phyloP scores from a whole-genome alignment of 2,113 vertebrate genomes.

The Glaucidium brasilianum region DNA sequence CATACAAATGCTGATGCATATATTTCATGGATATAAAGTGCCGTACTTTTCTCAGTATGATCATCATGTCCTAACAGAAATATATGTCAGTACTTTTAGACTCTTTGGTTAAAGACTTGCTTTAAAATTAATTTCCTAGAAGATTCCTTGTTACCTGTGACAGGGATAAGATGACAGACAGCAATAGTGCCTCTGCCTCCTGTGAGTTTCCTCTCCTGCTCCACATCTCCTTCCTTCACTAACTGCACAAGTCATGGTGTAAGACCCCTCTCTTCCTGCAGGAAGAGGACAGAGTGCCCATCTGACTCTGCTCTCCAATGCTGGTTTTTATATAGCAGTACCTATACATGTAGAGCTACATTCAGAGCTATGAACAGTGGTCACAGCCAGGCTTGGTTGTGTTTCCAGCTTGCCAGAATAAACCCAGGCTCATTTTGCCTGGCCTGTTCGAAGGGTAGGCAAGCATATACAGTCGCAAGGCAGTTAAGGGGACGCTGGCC shows the following conservation, averaged over 20 bases:
- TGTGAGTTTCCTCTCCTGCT: neutral
- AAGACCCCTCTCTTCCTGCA: neutral
- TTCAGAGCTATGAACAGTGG: neutral
- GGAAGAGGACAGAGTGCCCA: neutral
- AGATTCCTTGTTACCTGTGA: neutral
- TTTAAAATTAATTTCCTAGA: neutral
- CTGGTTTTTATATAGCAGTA: neutral
- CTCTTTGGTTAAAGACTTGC: neutral
- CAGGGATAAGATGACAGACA: neutral
- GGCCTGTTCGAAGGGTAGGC: neutral
- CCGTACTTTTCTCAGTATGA: neutral
- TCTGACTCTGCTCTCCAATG: neutral
- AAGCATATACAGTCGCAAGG: neutral
- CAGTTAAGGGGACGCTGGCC: neutral
- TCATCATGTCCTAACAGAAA: neutral
- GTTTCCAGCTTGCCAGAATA: neutral
- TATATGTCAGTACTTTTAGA: neutral
- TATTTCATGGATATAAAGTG: neutral
- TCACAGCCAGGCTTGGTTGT: neutral
- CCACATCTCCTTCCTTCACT: neutral
- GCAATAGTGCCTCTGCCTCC: neutral
- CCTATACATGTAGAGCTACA: too few species aligned
- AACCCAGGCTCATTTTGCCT: neutral
- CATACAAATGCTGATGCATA: neutral
- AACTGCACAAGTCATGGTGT: neutral